phyloP scores from a whole-genome alignment of 2,888 invertebrate genomes.

The Dynastes grantii region DNA sequence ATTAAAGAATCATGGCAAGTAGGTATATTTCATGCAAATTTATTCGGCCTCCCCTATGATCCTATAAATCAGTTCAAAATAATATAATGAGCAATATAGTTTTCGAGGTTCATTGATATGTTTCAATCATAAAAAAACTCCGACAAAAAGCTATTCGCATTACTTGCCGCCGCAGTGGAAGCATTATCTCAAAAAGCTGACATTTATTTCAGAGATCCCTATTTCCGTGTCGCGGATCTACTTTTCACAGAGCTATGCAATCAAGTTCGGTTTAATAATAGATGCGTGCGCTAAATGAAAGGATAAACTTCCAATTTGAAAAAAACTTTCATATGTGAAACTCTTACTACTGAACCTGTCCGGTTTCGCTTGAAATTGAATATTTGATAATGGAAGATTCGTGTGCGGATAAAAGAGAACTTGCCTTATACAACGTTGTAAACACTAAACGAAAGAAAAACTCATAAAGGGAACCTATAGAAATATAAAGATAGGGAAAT shows the following conservation, averaged over 20 bases:
- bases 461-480: slow-evolving; percentile 56
- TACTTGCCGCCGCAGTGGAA: neutral
- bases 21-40: too few species aligned
- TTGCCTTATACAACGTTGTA: slow-evolving; percentile 54
- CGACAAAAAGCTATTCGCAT: neutral
- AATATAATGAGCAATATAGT: too few species aligned
- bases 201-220: slow-evolving; percentile 1
- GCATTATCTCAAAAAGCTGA: slow-evolving; percentile 2
- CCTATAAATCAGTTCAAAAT: too few species aligned
- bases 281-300: slow-evolving; percentile 55
- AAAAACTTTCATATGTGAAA: slow-evolving; percentile 56
- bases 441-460: slow-evolving; percentile 54
- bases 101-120: too few species aligned
- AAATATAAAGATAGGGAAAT: slow-evolving; percentile 58
- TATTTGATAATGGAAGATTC: slow-evolving; percentile 58
- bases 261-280: slow-evolving; percentile 56
- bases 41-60: too few species aligned
- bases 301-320: slow-evolving; percentile 54
- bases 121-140: neutral
- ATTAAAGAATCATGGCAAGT: too few species aligned
- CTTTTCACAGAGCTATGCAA: slow-evolving; percentile 50
- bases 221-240: slow-evolving; percentile 14
- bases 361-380: slow-evolving; percentile 58
- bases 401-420: slow-evolving; percentile 51
- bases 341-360: slow-evolving; percentile 49